Evolutionary conservation across 2,888 invertebrate species (phyloP).

Genomic region (Leptopterna dolabrata): DNA sequence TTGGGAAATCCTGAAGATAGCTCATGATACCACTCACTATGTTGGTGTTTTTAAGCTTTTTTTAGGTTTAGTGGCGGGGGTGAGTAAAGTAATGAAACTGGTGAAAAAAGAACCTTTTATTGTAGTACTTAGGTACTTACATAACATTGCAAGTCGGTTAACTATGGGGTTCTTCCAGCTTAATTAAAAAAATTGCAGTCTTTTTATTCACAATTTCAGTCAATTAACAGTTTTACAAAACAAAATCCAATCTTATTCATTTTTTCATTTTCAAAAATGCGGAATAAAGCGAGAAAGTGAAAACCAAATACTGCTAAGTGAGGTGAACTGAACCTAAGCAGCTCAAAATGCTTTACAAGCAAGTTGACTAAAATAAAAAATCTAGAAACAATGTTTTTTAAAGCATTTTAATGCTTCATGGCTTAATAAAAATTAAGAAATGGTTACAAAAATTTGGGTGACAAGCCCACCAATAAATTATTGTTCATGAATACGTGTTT

Average conservation of each 20-base stretch:
- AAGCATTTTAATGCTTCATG: neutral
- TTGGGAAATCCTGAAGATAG: too few species aligned
- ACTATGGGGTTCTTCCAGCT: neutral
- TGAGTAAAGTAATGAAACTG: neutral
- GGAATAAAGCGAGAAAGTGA: neutral
- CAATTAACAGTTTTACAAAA: neutral
- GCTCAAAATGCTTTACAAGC: neutral
- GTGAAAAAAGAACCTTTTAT: neutral
- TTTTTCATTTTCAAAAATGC: too few species aligned
- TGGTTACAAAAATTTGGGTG: neutral
- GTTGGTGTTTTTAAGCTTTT: neutral
- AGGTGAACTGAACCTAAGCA: neutral
- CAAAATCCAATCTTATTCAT: neutral
- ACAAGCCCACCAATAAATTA: neutral
- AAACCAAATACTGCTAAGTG: neutral
- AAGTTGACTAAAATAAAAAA: neutral
- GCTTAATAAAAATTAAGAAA: neutral
- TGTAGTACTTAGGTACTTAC: neutral
- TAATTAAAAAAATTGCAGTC: neutral
- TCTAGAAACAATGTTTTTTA: neutral
- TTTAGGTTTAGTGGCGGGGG: neutral
- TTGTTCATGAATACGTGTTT: neutral
- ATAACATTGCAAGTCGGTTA: neutral
- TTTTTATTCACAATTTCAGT: neutral
- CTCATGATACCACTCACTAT: neutral